A percentile compares a stretch with the other conserved stretches of the same genome.
phyloP scores from a whole-genome alignment of 2,888 invertebrate species.

The Odontocerum albicorne region DNA sequence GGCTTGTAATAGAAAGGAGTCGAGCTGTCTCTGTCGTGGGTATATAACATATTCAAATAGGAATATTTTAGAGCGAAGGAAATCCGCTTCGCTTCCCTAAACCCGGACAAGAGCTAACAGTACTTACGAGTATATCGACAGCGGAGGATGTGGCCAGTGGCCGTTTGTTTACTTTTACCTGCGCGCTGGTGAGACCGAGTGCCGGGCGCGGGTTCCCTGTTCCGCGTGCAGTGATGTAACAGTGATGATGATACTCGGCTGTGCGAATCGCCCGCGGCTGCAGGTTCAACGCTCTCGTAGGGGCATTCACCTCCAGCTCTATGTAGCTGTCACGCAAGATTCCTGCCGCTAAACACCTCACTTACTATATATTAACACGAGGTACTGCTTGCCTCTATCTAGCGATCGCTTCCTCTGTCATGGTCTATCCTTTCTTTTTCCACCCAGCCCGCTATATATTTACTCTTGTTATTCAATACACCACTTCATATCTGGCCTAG shows the following conservation, averaged over 20 bases:
- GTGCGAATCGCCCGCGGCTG: slow-evolving; percentile 32
- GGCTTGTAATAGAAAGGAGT: no score
- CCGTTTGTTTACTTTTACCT: slow-evolving; percentile 18
- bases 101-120: no score
- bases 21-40: no score
- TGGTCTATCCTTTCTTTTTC: not conserved
- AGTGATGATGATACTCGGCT: slow-evolving; percentile 21
- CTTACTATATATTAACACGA: not conserved
- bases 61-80: no score
- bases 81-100: no score
- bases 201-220: slow-evolving; percentile 13
- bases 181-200: slow-evolving; percentile 1
- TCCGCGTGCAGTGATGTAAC: slow-evolving; percentile 20
- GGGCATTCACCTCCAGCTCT: slow-evolving; percentile 18
- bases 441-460: not conserved
- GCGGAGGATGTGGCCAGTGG: slow-evolving; percentile 9
- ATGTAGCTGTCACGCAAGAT: slow-evolving; percentile 24
- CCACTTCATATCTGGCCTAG: no score
- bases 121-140: no score
- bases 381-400: not conserved
- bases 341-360: slow-evolving; percentile 7
- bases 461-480: no score
- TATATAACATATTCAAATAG: no score
- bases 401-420: not conserved
- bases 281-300: slow-evolving; percentile 27